phyloP scores from a whole-genome alignment of 2,113 vertebrate species.

The Oreamnos americanus region DNA sequence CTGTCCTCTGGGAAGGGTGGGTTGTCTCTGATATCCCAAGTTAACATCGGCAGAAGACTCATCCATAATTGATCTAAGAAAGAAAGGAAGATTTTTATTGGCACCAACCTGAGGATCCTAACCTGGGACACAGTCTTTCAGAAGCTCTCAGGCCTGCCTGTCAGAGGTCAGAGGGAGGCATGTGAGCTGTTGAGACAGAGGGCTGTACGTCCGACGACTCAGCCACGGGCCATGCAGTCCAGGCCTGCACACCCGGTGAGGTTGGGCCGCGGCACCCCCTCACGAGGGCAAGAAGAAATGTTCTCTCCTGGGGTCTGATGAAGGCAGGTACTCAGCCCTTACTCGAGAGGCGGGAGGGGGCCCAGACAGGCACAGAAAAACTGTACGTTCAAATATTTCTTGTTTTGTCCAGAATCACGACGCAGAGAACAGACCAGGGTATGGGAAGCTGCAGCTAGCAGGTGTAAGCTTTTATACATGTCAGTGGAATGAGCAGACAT shows the following conservation, averaged over 20 bases:
- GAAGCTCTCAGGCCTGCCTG: neutral
- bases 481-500: fast-evolving
- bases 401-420: neutral
- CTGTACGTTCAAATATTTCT: neutral
- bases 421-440: neutral
- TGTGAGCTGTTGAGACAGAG: neutral
- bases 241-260: neutral
- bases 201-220: fast-evolving
- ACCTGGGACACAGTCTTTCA: neutral
- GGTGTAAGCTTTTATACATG: fast-evolving
- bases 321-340: neutral
- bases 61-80: neutral
- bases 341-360: neutral
- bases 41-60: neutral
- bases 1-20: neutral
- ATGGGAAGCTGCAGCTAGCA: neutral
- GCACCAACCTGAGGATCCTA: neutral
- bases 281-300: neutral
- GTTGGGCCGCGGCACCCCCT: neutral
- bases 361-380: neutral
- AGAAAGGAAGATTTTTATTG: neutral
- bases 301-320: neutral
- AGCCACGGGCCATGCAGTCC: neutral
- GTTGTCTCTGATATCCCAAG: neutral
- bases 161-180: neutral